Conservation (phyloP, 2,797 vertebrate species). For the Nannoperca australis region DNA sequence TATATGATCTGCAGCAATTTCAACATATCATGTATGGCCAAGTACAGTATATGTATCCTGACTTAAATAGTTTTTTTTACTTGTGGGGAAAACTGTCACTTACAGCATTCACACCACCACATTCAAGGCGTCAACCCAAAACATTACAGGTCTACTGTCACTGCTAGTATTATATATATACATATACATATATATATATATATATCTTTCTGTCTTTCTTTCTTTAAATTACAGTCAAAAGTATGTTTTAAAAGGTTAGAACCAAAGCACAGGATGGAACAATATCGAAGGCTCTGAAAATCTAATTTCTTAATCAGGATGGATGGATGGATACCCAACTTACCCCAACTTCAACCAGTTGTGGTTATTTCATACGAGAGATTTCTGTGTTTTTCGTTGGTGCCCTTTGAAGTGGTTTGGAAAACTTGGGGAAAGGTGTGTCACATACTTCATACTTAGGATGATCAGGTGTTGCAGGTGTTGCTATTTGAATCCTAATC, state of each 20-base stretch:
- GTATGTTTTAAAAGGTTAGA: background rate
- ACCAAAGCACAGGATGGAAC: background rate
- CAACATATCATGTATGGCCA: conserved; percentile 5
- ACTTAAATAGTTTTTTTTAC: conserved; percentile 24
- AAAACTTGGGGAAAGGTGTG: background rate
- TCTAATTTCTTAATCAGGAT: background rate
- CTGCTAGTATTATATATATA: background rate
- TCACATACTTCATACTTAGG: background rate
- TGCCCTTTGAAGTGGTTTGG: background rate
- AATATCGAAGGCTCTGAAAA: background rate
- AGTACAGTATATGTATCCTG: background rate
- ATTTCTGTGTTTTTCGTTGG: background rate
- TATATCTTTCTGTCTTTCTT: conserved; percentile 5
- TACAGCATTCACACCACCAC: conserved; percentile 1
- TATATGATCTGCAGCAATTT: background rate
- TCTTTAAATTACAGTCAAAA: background rate
- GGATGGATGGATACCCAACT: too few relatives aligned
- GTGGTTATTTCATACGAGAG: background rate
- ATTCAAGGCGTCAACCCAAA: background rate
- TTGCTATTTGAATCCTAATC: background rate
- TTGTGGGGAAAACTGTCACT: conserved; percentile 9
- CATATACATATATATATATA: too few relatives aligned
- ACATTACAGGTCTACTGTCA: background rate
- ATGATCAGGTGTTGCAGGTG: background rate
- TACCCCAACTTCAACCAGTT: background rate